These are phyloP conservation scores for Rallus limicola DNA, from an alignment of 2,113 vertebrate species.

Conservation along the genomic window DNA sequence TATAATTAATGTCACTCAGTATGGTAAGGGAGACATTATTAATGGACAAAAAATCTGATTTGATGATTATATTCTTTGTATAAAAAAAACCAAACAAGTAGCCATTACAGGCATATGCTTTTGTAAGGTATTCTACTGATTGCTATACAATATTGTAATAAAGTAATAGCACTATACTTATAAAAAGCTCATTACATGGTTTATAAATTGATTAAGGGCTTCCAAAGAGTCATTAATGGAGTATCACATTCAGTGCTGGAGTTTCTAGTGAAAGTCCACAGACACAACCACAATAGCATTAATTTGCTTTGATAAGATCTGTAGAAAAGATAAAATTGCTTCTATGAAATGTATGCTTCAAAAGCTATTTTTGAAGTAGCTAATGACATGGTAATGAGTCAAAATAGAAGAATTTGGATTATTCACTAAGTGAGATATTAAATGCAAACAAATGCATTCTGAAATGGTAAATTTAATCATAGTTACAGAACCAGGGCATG, in stretches of 20 bases:
- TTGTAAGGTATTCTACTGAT: background rate
- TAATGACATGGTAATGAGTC: background rate
- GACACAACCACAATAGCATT: background rate
- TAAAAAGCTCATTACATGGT: background rate
- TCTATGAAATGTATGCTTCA: background rate
- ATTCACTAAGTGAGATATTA: background rate
- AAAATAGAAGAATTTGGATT: conserved; percentile 1
- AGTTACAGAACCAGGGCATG: background rate
- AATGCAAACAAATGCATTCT: background rate
- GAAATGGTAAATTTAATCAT: conserved; percentile 7
- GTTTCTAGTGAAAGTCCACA: background rate
- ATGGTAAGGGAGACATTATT: background rate
- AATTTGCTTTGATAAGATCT: background rate
- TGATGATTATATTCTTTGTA: background rate
- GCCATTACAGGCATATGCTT: background rate
- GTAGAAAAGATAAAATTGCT: background rate
- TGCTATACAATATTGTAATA: background rate
- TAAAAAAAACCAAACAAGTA: background rate
- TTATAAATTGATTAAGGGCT: background rate
- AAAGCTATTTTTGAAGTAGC: background rate
- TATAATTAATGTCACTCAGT: background rate
- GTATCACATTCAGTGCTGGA: background rate
- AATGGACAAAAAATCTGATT: background rate
- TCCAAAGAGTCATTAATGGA: background rate
- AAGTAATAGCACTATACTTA: background rate